Percentiles rank a stretch among this genome's conserved stretches.
phyloP scores from a whole-genome alignment of 1,140 invertebrate genomes.

The Schlechtendalia chinensis region DNA sequence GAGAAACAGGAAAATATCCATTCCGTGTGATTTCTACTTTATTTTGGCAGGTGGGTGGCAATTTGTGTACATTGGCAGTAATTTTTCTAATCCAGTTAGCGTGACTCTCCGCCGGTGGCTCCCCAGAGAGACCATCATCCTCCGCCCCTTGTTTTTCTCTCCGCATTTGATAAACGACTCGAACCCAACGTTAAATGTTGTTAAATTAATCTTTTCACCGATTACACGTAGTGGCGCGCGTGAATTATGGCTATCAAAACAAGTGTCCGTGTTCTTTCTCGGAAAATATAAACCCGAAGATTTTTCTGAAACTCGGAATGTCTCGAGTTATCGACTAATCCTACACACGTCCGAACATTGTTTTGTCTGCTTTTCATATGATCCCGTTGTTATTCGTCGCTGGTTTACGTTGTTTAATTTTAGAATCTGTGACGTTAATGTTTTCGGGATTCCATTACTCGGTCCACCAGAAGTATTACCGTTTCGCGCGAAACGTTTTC shows the following conservation, averaged over 20 bases:
- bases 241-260: background rate
- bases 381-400: too few species aligned
- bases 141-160: background rate
- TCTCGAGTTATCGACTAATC: background rate
- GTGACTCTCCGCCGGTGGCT: slow-evolving; percentile 6
- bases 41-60: slow-evolving; percentile 11
- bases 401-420: too few species aligned
- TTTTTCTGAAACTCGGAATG: background rate
- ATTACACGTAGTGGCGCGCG: background rate
- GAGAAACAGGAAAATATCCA: background rate
- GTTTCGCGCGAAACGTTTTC: background rate
- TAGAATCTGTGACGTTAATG: too few species aligned
- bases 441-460: too few species aligned
- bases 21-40: slow-evolving; percentile 18
- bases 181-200: slow-evolving; percentile 15
- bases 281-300: background rate
- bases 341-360: background rate
- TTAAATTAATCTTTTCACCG: slow-evolving; percentile 35
- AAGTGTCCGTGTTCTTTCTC: background rate
- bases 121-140: slow-evolving; percentile 20
- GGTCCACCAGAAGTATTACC: too few species aligned
- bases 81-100: slow-evolving; percentile 36
- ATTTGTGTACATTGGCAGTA: slow-evolving; percentile 21
- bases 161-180: slow-evolving; percentile 15
- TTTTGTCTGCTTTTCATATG: background rate